Conservation (phyloP, 2,113 vertebrate genomes). For the Lophotis ruficrista region DNA sequence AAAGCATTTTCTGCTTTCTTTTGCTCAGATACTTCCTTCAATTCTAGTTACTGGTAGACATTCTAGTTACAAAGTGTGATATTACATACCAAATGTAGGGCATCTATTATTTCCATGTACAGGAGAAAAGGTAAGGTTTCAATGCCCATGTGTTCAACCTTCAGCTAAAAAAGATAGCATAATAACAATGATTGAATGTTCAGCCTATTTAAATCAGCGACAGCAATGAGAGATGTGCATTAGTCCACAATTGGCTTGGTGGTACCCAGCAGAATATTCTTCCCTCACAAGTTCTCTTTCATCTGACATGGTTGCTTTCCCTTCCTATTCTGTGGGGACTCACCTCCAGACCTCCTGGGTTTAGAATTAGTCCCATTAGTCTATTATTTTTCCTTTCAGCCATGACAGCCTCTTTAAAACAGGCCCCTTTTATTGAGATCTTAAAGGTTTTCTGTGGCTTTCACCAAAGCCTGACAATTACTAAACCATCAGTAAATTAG, state of each 20-base stretch:
- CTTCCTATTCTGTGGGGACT: conserved; percentile 17
- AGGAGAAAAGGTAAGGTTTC: background rate
- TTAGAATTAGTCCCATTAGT: conserved; percentile 55
- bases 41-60: background rate
- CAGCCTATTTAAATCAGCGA: conserved; percentile 46
- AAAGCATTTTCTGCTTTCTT: background rate
- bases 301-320: conserved; percentile 41
- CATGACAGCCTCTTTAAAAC: conserved; percentile 33
- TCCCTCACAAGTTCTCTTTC: conserved; percentile 24
- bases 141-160: background rate
- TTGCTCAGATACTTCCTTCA: background rate
- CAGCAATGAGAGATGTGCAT: conserved; percentile 40
- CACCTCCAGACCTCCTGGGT: conserved; percentile 9
- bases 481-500: conserved; percentile 8
- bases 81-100: background rate
- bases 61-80: background rate
- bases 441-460: conserved; percentile 41
- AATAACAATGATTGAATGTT: conserved; percentile 22
- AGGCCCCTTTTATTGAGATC: background rate
- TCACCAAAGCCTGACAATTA: conserved; percentile 18
- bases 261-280: conserved; percentile 35
- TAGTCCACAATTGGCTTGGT: conserved; percentile 34
- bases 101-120: background rate
- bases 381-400: conserved; percentile 42
- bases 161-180: conserved; percentile 22